phyloP scores from a whole-genome alignment of 2,113 vertebrate genomes.

The Meriones unguiculatus region DNA sequence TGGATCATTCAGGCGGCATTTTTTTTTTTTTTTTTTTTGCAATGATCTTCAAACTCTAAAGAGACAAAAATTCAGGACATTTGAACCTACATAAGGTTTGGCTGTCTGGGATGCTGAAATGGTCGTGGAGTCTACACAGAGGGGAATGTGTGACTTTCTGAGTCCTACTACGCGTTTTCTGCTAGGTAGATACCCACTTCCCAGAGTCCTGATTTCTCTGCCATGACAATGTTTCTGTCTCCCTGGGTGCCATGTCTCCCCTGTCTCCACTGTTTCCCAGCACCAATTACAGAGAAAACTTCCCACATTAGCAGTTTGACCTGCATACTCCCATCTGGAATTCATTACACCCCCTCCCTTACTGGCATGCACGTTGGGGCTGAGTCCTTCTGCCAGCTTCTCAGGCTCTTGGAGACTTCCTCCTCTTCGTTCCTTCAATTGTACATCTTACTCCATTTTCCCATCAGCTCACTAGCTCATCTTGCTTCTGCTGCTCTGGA shows the following conservation, averaged over 20 bases:
- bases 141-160: neutral
- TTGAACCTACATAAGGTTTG: neutral
- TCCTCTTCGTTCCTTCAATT: neutral
- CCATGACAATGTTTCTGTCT: neutral
- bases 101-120: neutral
- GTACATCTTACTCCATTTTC: neutral
- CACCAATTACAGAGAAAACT: neutral
- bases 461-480: neutral
- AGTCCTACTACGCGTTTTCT: neutral
- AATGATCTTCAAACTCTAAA: conserved; percentile 17
- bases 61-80: conserved; percentile 24
- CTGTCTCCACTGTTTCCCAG: neutral
- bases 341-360: neutral
- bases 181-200: neutral
- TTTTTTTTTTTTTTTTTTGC: neutral
- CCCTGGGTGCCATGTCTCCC: neutral
- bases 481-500: neutral
- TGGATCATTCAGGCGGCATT: neutral
- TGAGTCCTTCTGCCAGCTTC: neutral
- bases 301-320: neutral
- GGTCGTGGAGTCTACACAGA: neutral
- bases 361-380: neutral
- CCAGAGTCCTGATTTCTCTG: neutral
- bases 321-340: neutral
- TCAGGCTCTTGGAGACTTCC: neutral